Evolutionary conservation across 2,888 invertebrate genomes (phyloP), one percentile per base, ranked within the genome.

Genomic region (Plemyria rubiginata): DNA sequence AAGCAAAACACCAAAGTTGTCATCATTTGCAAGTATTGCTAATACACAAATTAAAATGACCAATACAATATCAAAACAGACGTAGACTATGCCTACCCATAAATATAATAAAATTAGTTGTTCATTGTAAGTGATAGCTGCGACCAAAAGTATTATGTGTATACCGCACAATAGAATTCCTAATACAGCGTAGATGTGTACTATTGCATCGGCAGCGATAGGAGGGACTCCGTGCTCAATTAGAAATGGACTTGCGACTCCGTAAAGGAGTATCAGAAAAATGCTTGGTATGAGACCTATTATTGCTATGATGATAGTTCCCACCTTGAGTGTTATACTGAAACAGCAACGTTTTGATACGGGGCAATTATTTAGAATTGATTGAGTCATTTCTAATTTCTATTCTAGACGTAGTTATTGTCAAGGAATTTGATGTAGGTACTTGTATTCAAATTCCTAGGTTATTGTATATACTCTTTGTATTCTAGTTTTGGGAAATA

Each of bases 101-200:
- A 82, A 61, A 50, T 84, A 87, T 9, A 86, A 28, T 49, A 87
- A 68, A 52, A 87, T 77, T 6, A 82, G 67, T 4, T 70, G 67
- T 70, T 86, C 86, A 49, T 82, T 82, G 40, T 81, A 85, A 2
- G 76, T 74, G 2, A 83, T 29, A 0, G 82, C 65, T 4, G 83
- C 83, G 4, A 77, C 57, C 1, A 87, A 49, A 9, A 88, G 72
- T 28, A 84, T 63, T 3, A 81, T 57, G 51, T 83, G 76, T 0
- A 76, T 40, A 2, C 70, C 74, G 32, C 75, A 75, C 54, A 85
- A 59, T 13, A 84, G 63, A 38, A 87, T 69, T 4, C 85, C 84
- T 0, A 81, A 8, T 2, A 74, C 60, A 6, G 78, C 79, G 57
- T 84, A 86, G 3, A 74, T 40, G 40, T 81, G 78, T 3, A 80